phyloP scores from a whole-genome alignment of 1,140 invertebrate species.

The Hyles vespertilio region DNA sequence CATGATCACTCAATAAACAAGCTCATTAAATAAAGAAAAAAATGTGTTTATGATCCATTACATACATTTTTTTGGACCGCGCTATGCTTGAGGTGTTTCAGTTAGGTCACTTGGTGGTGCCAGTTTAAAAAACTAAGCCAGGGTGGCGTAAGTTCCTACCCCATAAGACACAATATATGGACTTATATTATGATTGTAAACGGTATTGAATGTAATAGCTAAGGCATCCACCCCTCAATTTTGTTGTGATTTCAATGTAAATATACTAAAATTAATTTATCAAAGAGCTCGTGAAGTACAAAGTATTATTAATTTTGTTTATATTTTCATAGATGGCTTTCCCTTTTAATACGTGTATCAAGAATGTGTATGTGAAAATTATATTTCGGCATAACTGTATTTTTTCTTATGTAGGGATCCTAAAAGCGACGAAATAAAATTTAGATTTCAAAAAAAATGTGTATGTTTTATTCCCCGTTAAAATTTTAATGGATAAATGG shows the following conservation, averaged over 20 bases:
- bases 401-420: conserved; percentile 54
- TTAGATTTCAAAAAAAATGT: conserved; percentile 40
- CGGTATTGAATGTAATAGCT: no score
- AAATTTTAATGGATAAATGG: neutral
- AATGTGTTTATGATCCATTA: no score
- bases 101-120: no score
- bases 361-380: conserved; percentile 10
- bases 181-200: no score
- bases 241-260: neutral
- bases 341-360: neutral
- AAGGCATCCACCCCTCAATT: neutral
- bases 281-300: conserved; percentile 17
- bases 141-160: no score
- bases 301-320: conserved; percentile 9
- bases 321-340: no score
- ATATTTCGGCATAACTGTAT: conserved; percentile 40
- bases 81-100: no score
- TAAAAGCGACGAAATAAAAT: conserved; percentile 57
- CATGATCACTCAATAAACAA: no score
- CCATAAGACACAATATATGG: no score
- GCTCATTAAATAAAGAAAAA: no score
- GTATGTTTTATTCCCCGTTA: neutral
- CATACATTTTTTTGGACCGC: no score
- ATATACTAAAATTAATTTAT: neutral
- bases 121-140: no score